phyloP scores from a whole-genome alignment of 2,797 vertebrate species.

The Artibeus lituratus region DNA sequence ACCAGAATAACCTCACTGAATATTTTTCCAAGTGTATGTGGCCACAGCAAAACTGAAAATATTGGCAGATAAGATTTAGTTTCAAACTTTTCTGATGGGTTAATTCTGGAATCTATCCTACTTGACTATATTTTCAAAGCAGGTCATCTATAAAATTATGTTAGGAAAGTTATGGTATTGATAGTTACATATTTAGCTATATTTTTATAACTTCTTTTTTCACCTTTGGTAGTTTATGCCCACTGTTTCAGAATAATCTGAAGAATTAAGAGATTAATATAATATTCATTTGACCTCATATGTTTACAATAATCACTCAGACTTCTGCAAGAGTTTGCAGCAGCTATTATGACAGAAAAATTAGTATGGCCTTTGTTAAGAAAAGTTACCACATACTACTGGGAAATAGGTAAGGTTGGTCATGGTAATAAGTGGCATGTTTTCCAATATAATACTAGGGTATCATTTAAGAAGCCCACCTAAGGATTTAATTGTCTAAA shows the following conservation, averaged over 20 bases:
- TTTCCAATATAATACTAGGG: not conserved
- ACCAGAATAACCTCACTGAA: not conserved
- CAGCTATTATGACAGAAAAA: not conserved
- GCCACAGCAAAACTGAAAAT: not conserved
- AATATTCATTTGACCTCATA: not conserved
- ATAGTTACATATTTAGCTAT: not conserved
- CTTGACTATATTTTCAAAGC: not conserved
- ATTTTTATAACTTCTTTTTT: slow-evolving; percentile 26
- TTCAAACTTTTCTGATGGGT: not conserved
- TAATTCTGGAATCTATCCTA: not conserved
- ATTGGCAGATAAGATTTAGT: not conserved
- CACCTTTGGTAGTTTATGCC: not conserved
- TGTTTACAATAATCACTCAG: not conserved
- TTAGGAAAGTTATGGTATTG: not conserved
- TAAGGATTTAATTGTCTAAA: not conserved
- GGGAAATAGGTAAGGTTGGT: not conserved
- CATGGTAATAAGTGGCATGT: not conserved
- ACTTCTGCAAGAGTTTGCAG: not conserved
- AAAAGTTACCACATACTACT: not conserved
- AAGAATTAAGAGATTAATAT: not conserved
- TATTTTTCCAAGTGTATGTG: not conserved
- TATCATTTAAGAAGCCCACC: not conserved
- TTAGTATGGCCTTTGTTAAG: not conserved
- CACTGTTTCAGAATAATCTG: not conserved
- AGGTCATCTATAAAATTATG: not conserved